Evolutionary conservation across 2,113 vertebrate genomes (phyloP).

Genomic region (Stictonetta naevosa): DNA sequence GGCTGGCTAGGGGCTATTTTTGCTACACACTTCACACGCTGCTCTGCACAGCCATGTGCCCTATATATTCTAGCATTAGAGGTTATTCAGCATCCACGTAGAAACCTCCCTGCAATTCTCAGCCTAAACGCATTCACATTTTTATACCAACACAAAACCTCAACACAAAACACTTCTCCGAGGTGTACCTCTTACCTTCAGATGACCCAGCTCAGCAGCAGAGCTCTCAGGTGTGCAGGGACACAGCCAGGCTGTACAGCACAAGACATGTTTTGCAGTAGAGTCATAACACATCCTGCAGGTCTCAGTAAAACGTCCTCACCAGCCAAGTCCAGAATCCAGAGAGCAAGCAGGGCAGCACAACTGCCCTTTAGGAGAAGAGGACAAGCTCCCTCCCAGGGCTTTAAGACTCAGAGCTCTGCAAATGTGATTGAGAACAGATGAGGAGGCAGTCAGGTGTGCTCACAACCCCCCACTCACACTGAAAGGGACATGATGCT

Average conservation of each 20-base stretch:
- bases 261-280: background rate
- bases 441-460: background rate
- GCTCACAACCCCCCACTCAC: background rate
- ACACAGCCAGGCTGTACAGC: fast-evolving
- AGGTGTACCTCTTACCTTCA: background rate
- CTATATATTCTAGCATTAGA: background rate
- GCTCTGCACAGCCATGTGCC: fast-evolving
- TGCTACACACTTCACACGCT: background rate
- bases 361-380: fast-evolving
- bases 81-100: background rate
- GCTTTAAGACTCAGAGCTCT: background rate
- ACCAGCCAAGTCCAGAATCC: background rate
- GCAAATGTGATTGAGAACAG: background rate
- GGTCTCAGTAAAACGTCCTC: background rate
- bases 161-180: background rate
- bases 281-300: fast-evolving
- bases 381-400: background rate
- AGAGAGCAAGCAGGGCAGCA: background rate
- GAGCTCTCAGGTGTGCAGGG: fast-evolving
- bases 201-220: background rate
- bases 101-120: background rate
- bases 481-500: background rate
- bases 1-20: background rate
- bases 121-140: background rate
- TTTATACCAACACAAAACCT: background rate